A percentile compares a stretch with the other conserved stretches of the same genome.
Conservation (phyloP, 2,113 vertebrate species). For the Lophotis ruficrista region DNA sequence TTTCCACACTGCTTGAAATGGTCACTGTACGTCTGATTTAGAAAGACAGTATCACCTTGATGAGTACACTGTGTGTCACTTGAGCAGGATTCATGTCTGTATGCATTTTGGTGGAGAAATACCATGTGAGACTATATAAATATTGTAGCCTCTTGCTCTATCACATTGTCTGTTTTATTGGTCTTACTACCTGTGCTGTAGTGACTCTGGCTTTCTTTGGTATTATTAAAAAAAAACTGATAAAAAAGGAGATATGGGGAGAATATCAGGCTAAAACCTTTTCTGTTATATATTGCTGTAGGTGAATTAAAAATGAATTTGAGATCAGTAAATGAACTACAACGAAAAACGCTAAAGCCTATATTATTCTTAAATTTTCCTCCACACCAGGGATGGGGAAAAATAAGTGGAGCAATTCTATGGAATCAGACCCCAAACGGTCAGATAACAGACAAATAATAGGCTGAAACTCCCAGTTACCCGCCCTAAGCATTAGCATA, state of each 20-base stretch:
- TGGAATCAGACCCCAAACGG: not conserved
- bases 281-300: not conserved
- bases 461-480: not conserved
- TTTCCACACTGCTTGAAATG: conserved; percentile 4
- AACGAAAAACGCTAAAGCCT: not conserved
- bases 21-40: conserved; percentile 27
- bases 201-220: not conserved
- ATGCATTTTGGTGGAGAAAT: conserved; percentile 31
- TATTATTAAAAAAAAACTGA: not conserved
- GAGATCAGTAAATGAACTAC: not conserved
- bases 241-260: not conserved
- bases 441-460: not conserved
- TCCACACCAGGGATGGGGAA: not conserved
- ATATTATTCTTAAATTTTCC: not conserved
- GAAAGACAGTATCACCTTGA: conserved; percentile 52
- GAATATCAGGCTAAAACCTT: not conserved
- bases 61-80: conserved; percentile 35
- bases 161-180: not conserved
- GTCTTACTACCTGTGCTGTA: not conserved
- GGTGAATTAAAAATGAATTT: not conserved
- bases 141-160: not conserved
- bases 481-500: not conserved
- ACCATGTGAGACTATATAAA: not conserved
- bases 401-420: not conserved
- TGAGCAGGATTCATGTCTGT: conserved; percentile 40